Evolutionary conservation across 2,888 invertebrate species (phyloP).

Genomic region (Sinopyrophorus schimmeli): DNA sequence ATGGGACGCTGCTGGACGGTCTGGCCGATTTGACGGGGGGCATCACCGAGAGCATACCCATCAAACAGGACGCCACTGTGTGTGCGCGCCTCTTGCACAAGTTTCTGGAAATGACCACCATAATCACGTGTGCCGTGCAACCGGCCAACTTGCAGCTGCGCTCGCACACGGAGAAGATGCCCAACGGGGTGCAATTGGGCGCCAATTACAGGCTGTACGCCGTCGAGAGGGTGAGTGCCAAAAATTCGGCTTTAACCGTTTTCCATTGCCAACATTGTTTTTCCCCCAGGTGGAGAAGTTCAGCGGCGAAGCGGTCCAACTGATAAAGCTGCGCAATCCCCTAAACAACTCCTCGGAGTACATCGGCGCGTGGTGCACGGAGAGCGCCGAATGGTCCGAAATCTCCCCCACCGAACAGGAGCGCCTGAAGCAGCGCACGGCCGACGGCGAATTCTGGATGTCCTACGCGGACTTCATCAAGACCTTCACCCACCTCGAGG

Average conservation of each 20-base stretch:
- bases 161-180: slow-evolving; percentile 61
- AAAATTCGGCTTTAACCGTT: no score
- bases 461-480: slow-evolving; percentile 80
- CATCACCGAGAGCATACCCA: slow-evolving; percentile 80
- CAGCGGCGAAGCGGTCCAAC: slow-evolving; percentile 69
- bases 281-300: slow-evolving; percentile 75
- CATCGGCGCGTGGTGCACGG: slow-evolving; percentile 70
- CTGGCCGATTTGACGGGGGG: slow-evolving; percentile 88
- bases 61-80: slow-evolving; percentile 70
- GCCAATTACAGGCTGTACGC: slow-evolving; percentile 79
- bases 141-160: slow-evolving; percentile 55
- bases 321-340: slow-evolving; percentile 73
- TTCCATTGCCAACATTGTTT: neutral
- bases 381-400: slow-evolving; percentile 75
- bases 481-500: slow-evolving; percentile 80
- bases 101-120: slow-evolving; percentile 79
- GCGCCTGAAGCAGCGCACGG: slow-evolving; percentile 62
- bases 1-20: slow-evolving; percentile 86
- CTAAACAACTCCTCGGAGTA: slow-evolving; percentile 67
- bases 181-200: slow-evolving; percentile 71
- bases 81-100: slow-evolving; percentile 67
- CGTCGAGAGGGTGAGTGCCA: slow-evolving; percentile 71
- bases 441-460: slow-evolving; percentile 65
- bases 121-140: slow-evolving; percentile 78
- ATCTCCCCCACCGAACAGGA: slow-evolving; percentile 75